Base-by-base conservation (phyloP, 92 coral and sea anemone genomes). In the Zoanthus solanderi region DNA sequence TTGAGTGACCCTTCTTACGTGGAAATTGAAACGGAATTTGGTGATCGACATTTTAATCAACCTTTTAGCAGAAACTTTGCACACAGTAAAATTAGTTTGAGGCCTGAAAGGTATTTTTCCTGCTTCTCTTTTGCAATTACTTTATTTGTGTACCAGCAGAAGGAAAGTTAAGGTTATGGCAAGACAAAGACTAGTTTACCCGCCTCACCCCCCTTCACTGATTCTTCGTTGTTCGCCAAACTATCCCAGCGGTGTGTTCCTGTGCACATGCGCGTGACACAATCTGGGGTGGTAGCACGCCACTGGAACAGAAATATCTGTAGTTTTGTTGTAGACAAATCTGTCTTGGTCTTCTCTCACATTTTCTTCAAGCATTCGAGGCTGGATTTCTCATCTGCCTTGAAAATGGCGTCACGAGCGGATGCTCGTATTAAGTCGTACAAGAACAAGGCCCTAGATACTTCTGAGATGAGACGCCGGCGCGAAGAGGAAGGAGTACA, bases 401-500 rank as follows among this genome's bases (percentile, higher is more conserved):
- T 16, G 65, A 93, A 30, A 83, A 96, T 96, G 99, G 98, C 98
- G 78, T 87, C 95, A 71, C 91, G 94, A 87, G 88, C 92, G 81
- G 93, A 95, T 87, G 92, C 95, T 75, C 95, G 99, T 82, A 61
- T 97, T 75, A 97, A 97, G 92, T 89, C 99, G 67, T 97, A 97
- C 95, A 97, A 97, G 90, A 97, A 97, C 90, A 97, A 94, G 90
- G 98, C 98, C 63, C 91, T 97, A 29, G 99, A 97, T 72, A 79
- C 92, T 34, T 78, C 96, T 47, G 99, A 97, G 90, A 94, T 97
- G 94, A 90, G 99, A 47, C 93, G 99, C 69, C 89, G 99, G 90
- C 95, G 99, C n/a, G 99, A 97, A 81, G 99, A 97, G 79, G 99
- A 97, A 90, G 99, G 99, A 29, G 98, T 97, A 8, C 99, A 97